Percentiles rank a stretch among this genome's conserved stretches.
phyloP scores from a whole-genome alignment of 2,797 vertebrate species.

The Xenops minutus region DNA sequence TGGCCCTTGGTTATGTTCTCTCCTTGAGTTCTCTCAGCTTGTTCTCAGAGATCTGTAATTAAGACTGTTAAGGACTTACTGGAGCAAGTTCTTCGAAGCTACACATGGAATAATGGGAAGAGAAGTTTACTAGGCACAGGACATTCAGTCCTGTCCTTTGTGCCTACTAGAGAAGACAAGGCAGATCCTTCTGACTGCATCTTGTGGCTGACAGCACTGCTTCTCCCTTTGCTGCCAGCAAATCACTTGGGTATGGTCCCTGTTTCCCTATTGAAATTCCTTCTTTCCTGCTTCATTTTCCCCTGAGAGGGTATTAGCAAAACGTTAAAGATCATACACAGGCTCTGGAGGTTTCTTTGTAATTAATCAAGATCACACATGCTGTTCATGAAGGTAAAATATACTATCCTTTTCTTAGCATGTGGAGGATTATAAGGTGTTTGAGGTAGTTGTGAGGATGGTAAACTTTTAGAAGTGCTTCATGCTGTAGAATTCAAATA shows the following conservation, averaged over 20 bases:
- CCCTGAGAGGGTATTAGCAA: not conserved
- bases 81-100: not conserved
- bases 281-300: not conserved
- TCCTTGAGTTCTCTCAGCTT: not conserved
- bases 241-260: not conserved
- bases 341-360: not conserved
- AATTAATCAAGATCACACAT: not conserved
- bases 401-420: not conserved
- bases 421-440: not conserved
- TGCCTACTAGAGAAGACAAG: not conserved
- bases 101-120: not conserved
- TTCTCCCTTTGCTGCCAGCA: not conserved
- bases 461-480: not conserved
- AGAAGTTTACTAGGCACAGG: not conserved
- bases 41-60: not conserved
- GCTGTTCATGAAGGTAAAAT: not conserved
- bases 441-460: not conserved
- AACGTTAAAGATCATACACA: not conserved
- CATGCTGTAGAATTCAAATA: not conserved
- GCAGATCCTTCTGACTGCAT: not conserved
- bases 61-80: not conserved
- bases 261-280: not conserved
- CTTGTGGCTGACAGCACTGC: not conserved
- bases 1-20: not conserved
- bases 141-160: not conserved